Percentiles rank a stretch among this genome's conserved stretches.
phyloP scores from a whole-genome alignment of 2,113 vertebrate species.

The Anhinga anhinga region DNA sequence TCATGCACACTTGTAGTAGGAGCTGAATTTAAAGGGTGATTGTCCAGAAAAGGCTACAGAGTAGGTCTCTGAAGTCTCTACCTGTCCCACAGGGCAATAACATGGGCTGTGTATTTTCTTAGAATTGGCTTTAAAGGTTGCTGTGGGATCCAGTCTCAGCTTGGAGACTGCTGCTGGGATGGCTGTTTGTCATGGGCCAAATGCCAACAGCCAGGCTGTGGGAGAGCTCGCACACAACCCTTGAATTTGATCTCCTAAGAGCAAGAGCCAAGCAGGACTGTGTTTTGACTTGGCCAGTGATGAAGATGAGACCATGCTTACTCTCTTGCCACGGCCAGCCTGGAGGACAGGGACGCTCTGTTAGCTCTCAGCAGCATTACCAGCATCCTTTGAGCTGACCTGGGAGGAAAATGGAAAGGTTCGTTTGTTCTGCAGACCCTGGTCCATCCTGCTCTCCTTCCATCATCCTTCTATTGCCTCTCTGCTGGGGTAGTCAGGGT shows the following conservation, averaged over 20 bases:
- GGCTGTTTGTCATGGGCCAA: background rate
- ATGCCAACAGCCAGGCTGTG: background rate
- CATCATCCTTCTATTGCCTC: rapidly evolving
- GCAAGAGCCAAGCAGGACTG: background rate
- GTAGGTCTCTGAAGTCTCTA: background rate
- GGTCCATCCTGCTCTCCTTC: background rate
- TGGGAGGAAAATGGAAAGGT: background rate
- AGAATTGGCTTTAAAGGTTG: background rate
- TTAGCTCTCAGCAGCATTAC: background rate
- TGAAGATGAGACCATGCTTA: background rate
- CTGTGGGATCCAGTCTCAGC: background rate
- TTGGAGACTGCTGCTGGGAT: background rate
- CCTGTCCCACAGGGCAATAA: background rate
- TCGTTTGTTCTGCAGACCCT: background rate
- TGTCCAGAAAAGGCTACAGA: background rate
- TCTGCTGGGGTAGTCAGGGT: background rate
- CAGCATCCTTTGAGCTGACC: background rate
- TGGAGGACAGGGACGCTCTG: background rate
- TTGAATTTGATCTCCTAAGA: background rate
- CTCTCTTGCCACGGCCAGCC: background rate
- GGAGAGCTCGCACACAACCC: background rate
- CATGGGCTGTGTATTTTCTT: background rate
- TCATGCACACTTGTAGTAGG: background rate
- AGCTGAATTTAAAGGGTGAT: background rate
- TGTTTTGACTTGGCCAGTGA: background rate